Evolutionary conservation across 2,888 invertebrate genomes (phyloP).

Genomic region (Tenthredo notha): DNA sequence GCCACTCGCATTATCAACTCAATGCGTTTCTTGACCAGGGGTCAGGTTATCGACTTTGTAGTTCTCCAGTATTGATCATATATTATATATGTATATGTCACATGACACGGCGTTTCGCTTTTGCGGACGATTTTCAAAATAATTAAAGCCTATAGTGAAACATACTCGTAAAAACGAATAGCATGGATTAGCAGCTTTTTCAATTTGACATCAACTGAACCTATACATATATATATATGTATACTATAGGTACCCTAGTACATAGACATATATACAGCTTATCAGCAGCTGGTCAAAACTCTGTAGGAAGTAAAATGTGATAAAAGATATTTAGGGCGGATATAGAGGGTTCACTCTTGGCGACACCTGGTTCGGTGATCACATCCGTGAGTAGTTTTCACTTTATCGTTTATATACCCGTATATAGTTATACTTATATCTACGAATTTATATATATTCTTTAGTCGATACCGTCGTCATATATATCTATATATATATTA

Average conservation of each 20-base stretch:
- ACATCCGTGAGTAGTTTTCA: conserved; percentile 12
- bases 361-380: conserved; percentile 21
- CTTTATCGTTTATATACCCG: neutral
- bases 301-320: conserved; percentile 23
- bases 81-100: neutral
- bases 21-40: conserved; percentile 48
- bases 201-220: neutral
- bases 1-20: conserved; percentile 35
- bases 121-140: neutral
- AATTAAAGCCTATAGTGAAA: neutral
- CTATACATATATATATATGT: neutral
- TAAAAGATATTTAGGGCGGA: conserved; percentile 27
- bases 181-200: neutral
- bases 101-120: neutral
- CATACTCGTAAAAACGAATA: neutral
- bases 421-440: neutral
- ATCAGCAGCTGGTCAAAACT: conserved; percentile 24
- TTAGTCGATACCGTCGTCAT: neutral
- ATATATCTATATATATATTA: neutral
- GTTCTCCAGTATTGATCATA: neutral
- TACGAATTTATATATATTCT: neutral
- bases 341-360: conserved; percentile 10
- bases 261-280: neutral
- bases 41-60: conserved; percentile 48
- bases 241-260: neutral